Conservation (phyloP, 2,113 vertebrate species). For the Gasterosteus nipponicus region DNA sequence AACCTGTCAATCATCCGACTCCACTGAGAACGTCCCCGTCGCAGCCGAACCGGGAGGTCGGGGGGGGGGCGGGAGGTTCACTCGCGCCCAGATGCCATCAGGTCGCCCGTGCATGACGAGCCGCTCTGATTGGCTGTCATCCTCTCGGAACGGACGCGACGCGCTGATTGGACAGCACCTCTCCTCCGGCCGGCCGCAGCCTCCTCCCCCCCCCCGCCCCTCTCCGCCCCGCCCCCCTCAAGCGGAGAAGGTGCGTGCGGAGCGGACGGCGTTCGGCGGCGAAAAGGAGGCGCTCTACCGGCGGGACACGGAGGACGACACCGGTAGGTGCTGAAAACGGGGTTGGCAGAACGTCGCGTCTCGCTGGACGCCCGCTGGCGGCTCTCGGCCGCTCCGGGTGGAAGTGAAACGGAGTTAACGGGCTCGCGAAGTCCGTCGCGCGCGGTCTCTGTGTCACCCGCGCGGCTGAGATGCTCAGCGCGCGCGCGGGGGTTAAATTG, state of each 20-base stretch:
- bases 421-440: background rate
- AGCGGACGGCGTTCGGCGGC: no score
- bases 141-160: background rate
- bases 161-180: conserved; percentile 65
- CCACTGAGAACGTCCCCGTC: background rate
- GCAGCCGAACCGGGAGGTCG: background rate
- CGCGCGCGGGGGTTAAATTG: background rate
- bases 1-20: background rate
- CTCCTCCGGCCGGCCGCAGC: conserved; percentile 17
- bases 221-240: background rate
- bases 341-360: background rate
- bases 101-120: background rate
- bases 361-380: no score
- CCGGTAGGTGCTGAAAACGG: conserved; percentile 46
- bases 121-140: conserved; percentile 42
- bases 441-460: background rate
- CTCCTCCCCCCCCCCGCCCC: background rate
- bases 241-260: background rate
- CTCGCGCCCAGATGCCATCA: conserved; percentile 29
- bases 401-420: conserved; percentile 22
- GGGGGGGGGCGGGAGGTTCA: background rate
- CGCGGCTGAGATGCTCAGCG: background rate
- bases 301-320: background rate
- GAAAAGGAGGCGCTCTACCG: conserved; percentile 21
- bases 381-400: background rate